Evolutionary conservation across 2,888 invertebrate genomes (phyloP).

Genomic region (Melinopterus prodromus): DNA sequence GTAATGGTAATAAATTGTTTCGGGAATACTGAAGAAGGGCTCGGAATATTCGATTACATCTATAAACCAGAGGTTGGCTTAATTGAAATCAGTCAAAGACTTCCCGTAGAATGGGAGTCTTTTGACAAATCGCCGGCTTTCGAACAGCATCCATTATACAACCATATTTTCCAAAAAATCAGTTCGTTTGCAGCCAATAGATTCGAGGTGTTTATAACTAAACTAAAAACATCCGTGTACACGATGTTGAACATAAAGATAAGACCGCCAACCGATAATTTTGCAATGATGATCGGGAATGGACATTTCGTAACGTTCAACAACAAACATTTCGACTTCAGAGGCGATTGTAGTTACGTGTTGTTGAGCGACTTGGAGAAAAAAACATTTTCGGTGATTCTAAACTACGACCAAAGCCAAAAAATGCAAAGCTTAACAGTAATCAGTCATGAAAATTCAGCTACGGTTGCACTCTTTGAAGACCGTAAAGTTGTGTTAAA

Average conservation of each 20-base stretch:
- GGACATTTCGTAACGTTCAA: conserved; percentile 70
- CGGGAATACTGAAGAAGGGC: conserved; percentile 41
- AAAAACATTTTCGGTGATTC: conserved; percentile 65
- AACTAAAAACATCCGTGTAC: conserved; percentile 40
- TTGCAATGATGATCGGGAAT: conserved; percentile 65
- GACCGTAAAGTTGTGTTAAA: conserved; percentile 39
- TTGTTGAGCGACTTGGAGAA: conserved; percentile 68
- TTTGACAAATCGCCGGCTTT: conserved; percentile 66
- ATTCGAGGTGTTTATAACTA: conserved; percentile 40
- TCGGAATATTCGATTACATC: conserved; percentile 63
- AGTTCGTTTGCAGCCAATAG: conserved; percentile 50
- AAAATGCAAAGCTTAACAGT: conserved; percentile 40
- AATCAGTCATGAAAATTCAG: conserved; percentile 32
- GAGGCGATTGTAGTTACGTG: conserved; percentile 68
- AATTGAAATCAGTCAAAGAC: conserved; percentile 65
- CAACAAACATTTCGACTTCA: conserved; percentile 64
- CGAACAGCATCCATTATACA: conserved; percentile 65
- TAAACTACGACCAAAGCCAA: conserved; percentile 57
- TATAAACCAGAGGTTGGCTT: conserved; percentile 63
- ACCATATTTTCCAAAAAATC: conserved; percentile 58
- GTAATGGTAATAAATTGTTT: conserved; percentile 51
- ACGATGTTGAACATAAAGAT: conserved; percentile 39
- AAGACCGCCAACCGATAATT: conserved; percentile 57
- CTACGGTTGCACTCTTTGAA: conserved; percentile 36
- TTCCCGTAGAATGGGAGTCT: conserved; percentile 68